phyloP scores from a whole-genome alignment of 2,113 vertebrate genomes.

The Dipodomys stephensi region DNA sequence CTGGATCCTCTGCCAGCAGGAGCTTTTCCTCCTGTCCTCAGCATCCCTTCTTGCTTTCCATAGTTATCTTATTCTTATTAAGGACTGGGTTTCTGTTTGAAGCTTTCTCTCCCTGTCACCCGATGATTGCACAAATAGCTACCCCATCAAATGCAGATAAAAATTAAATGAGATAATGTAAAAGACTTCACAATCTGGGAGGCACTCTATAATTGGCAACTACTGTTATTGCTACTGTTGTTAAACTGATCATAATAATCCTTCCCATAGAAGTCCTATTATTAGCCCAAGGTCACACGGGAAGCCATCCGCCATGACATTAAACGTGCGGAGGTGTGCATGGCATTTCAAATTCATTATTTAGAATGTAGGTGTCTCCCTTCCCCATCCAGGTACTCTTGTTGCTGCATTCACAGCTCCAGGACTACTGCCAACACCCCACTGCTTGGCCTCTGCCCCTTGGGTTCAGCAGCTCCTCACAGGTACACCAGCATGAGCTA shows the following conservation, averaged over 20 bases:
- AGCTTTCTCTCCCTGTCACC: neutral
- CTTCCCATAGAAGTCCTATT: constrained; percentile 32
- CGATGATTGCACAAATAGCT: constrained; percentile 19
- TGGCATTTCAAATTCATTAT: neutral
- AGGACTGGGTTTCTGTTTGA: neutral
- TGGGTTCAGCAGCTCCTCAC: rapidly evolving
- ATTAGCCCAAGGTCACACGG: constrained; percentile 45
- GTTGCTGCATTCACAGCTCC: neutral
- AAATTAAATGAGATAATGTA: constrained; percentile 61
- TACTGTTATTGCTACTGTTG: constrained; percentile 59
- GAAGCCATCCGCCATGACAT: neutral
- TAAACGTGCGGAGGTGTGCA: rapidly evolving
- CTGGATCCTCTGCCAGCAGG: neutral
- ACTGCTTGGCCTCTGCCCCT: neutral
- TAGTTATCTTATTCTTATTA: neutral
- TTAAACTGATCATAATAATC: constrained; percentile 56
- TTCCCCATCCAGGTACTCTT: neutral
- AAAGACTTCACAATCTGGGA: constrained; percentile 57
- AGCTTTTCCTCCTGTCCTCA: neutral
- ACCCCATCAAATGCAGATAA: constrained; percentile 24
- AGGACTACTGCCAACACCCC: neutral
- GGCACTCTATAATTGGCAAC: constrained; percentile 52
- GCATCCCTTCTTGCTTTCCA: neutral
- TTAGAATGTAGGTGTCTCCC: neutral
- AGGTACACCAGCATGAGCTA: rapidly evolving